These are phyloP conservation scores for Leptinotarsa lineolata DNA, from an alignment of 1,140 invertebrate species.

Conservation along the genomic window DNA sequence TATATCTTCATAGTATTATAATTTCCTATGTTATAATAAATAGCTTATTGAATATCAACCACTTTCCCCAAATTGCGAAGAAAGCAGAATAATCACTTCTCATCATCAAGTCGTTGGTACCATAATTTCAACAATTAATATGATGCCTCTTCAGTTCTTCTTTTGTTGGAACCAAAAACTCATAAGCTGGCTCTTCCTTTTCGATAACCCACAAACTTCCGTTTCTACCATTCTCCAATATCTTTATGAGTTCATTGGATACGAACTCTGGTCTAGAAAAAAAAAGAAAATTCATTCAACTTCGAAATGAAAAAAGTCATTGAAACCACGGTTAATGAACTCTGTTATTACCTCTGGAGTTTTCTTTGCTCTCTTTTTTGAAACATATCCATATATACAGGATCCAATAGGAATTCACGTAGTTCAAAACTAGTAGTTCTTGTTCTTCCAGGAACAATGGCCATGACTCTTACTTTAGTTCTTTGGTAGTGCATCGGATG, in stretches of 20 bases:
- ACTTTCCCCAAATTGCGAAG: too few species aligned
- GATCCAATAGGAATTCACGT: not conserved
- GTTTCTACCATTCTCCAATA: not conserved
- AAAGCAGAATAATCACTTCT: too few species aligned
- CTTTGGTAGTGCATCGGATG: conserved; percentile 33
- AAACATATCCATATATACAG: not conserved
- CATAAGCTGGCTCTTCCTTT: conserved; percentile 2
- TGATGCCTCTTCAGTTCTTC: not conserved
- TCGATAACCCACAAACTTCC: not conserved
- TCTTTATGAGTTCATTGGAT: not conserved
- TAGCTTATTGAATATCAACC: too few species aligned
- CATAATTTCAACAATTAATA: not conserved
- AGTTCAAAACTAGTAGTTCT: conserved; percentile 31
- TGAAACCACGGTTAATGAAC: too few species aligned
- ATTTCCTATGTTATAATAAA: too few species aligned
- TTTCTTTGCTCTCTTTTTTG: not conserved
- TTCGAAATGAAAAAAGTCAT: too few species aligned
- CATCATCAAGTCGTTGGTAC: too few species aligned
- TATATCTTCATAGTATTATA: too few species aligned
- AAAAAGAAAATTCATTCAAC: too few species aligned
- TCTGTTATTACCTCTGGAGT: not conserved
- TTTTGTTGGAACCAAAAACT: not conserved
- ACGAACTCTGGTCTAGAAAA: not conserved
- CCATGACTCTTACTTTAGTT: conserved; percentile 48
- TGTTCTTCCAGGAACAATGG: conserved; percentile 51